Evolutionary conservation across 2,888 invertebrate species (phyloP).

Genomic region (Choristoneura rosaceana): DNA sequence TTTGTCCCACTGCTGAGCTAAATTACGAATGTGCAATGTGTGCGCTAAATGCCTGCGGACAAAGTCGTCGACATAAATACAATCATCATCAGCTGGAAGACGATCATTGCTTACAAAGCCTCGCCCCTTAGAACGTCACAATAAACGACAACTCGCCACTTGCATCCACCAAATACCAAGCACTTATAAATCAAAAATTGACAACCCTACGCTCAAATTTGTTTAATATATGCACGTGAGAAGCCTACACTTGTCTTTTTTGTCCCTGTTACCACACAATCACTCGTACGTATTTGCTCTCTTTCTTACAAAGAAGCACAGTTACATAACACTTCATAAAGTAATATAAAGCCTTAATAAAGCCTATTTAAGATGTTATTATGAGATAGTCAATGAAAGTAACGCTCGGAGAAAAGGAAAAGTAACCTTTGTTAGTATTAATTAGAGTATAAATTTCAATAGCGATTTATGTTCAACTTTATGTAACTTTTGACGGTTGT

Average conservation of each 20-base stretch:
- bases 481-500: slow-evolving; percentile 7
- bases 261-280: slow-evolving; percentile 17
- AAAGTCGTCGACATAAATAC: too few species aligned
- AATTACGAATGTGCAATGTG: too few species aligned
- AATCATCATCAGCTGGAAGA: too few species aligned
- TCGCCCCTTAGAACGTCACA: too few species aligned
- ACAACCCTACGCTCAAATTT: not conserved
- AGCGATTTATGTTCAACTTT: not conserved
- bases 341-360: not conserved
- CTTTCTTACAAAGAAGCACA: not conserved
- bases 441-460: not conserved
- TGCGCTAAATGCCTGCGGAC: too few species aligned
- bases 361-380: slow-evolving; percentile 22
- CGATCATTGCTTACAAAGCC: too few species aligned
- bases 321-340: slow-evolving; percentile 19
- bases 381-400: slow-evolving; percentile 19
- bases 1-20: too few species aligned
- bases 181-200: not conserved
- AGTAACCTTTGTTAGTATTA: not conserved
- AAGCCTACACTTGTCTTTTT: slow-evolving; percentile 21
- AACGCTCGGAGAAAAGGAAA: not conserved
- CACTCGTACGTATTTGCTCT: slow-evolving; percentile 13
- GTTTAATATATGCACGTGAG: slow-evolving; percentile 3
- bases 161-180: too few species aligned
- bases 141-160: too few species aligned